Percentiles rank a stretch among this genome's conserved stretches.
Evolutionary conservation across 2,113 vertebrate genomes (phyloP).

Genomic region (Seriola quinqueradiata): DNA sequence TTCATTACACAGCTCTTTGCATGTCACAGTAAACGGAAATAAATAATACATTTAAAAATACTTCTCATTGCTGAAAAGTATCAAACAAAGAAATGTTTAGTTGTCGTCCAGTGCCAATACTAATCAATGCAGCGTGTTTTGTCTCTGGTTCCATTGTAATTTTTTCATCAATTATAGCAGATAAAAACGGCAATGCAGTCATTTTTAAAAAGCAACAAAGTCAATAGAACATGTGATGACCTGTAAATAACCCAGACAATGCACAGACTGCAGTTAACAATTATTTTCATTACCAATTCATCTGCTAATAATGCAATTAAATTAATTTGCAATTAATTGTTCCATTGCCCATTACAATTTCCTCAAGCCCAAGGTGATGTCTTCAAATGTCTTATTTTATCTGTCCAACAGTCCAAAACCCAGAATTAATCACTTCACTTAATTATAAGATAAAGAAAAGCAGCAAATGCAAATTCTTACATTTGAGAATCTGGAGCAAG

Average conservation of each 20-base stretch:
- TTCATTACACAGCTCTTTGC: not conserved
- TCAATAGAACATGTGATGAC: not conserved
- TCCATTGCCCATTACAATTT: not conserved
- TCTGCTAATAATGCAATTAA: not conserved
- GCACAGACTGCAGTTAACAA: not conserved
- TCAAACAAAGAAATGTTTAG: not conserved
- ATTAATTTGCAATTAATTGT: not conserved
- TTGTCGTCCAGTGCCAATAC: too few relatives aligned
- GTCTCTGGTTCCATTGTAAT: not conserved
- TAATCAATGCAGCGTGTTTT: not conserved
- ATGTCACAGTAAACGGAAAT: not conserved
- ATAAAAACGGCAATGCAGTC: not conserved
- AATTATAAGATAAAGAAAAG: not conserved
- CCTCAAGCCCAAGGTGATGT: not conserved
- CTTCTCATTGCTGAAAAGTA: not conserved
- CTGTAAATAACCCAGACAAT: not conserved
- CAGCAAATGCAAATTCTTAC: not conserved
- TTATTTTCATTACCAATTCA: not conserved
- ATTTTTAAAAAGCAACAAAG: not conserved
- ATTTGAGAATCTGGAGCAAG: not conserved
- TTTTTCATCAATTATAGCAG: not conserved
- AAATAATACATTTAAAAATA: not conserved
- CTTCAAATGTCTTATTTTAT: not conserved
- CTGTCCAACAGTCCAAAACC: not conserved
- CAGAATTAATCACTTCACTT: not conserved